Evolutionary conservation across 2,888 invertebrate species (phyloP).

Genomic region (Protophormia terraenovae): DNA sequence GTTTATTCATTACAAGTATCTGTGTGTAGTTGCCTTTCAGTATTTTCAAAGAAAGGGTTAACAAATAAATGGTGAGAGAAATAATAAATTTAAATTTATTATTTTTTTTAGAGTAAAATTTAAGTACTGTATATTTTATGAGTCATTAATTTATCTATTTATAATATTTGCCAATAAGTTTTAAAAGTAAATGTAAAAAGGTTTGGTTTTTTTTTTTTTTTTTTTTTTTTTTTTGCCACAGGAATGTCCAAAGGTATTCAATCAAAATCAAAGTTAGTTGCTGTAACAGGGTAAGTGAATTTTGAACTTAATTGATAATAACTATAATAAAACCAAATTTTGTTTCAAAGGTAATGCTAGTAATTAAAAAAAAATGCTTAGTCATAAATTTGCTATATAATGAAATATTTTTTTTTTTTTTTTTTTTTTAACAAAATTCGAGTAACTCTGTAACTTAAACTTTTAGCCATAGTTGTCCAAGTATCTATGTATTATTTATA

Average conservation of each 20-base stretch:
- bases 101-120: background rate
- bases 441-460: background rate
- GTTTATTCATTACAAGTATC: constrained; percentile 58
- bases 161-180: background rate
- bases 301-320: background rate
- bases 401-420: background rate
- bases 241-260: background rate
- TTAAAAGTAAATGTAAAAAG: background rate
- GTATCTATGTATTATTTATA: too few species aligned
- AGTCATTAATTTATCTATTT: background rate
- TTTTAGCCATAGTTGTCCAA: background rate
- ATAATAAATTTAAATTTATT: background rate
- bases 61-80: background rate
- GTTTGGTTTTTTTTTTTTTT: too few species aligned
- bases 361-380: background rate
- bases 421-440: background rate
- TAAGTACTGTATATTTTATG: background rate
- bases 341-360: background rate
- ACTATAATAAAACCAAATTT: background rate
- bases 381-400: background rate
- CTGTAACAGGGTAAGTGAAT: background rate
- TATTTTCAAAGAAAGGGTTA: constrained; percentile 10
- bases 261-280: background rate
- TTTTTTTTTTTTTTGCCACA: background rate
- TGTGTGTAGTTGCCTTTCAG: background rate